Evolutionary conservation across 1,140 invertebrate species (phyloP), one percentile per base, ranked within the genome.

Genomic region (Spodoptera litura): DNA sequence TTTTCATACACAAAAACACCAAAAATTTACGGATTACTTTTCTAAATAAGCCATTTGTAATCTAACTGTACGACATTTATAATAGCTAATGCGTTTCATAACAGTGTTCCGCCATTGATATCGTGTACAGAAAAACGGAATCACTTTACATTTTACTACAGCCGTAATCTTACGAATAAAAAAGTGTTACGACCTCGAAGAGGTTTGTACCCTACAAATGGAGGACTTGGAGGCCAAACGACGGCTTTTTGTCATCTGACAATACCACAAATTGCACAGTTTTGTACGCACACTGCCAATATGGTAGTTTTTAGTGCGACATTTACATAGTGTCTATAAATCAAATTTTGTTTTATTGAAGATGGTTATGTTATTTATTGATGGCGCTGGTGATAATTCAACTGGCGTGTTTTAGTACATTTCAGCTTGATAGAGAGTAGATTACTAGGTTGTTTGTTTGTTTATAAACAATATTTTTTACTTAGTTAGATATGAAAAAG

Each of bases 191-290:
- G 82, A 79, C 71, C 62, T 81, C 78, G 44, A 66, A 15, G 27
- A 80, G 81, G 73, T 44, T 81, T 71, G 59, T 56, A 59, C 78
- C 78, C 81, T 77, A 6, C 79, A 81, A 85, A 84, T 86, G 84
- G 84, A 79, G 80, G 71, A 68, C 62, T 85, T 72, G 64, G 27
- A 74, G 80, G 70, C 52, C 75, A 89, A 89, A 87, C 83, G 85
- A 86, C 78, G 81, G 49, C 83, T 83, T 87, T 89, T 89, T 89
- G 86, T 88, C 83, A 88, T 85, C 81, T 79, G 76, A 86, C 88
- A 86, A 86, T 84, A 82, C 81, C 82, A 77, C 84, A 84, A 85
- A 85, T 85, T 88, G 85, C 81, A 35, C 15, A 77, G 51, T 77
- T 53, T 64, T 64, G 11, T 61, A 68, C 62, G 49, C n/a, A 55